Evolutionary conservation across 1,140 invertebrate species (phyloP), one percentile per base, ranked within the genome.

Genomic region (Aphelenchoides fujianensis): DNA sequence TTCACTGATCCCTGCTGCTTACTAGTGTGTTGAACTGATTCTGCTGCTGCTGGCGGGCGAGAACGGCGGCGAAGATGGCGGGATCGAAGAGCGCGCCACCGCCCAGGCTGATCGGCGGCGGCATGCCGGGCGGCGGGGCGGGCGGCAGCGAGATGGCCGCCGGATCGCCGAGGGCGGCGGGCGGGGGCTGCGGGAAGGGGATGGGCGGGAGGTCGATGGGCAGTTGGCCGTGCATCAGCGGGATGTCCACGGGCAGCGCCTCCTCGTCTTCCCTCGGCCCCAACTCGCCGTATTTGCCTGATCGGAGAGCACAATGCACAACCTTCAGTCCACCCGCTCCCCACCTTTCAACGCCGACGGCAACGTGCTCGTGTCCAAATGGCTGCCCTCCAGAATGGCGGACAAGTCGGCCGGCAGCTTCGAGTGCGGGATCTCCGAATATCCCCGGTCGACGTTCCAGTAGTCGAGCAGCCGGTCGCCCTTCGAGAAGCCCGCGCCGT

Each of bases 391-490:
- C 37, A 78, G 37, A 37, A 78, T 63, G 52, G n/a, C 16, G 34
- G 66, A 72, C 57, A 78, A 53, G 9, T 53, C 57, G 31, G 68
- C 53, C 27, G 76, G 76, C 35, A 78, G 66, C 16, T 68, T 81
- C 28, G 32, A 19, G 55, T 59, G 68, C 7, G 76, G 76, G 27
- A 78, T 78, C 48, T 79, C 53, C 31, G 62, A 53, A 70, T 57
- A 76, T 0, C 76, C 76, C 9, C 36, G 59, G 0, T 79, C 68
- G 1, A n/a, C 7, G 52, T 78, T 69, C 76, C 76, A 78, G 35
- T 79, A 77, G 19, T 73, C 68, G 68, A 71, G 70, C 36, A 78
- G 62, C 28, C 63, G 36, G 16, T 68, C 37, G 7, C 78, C 59
- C 16, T 77, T 64, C 59, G 75, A 63, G 27, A 78, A 16, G 1